Conservation (phyloP, 2,797 vertebrate genomes). For the Thaleichthys pacificus region DNA sequence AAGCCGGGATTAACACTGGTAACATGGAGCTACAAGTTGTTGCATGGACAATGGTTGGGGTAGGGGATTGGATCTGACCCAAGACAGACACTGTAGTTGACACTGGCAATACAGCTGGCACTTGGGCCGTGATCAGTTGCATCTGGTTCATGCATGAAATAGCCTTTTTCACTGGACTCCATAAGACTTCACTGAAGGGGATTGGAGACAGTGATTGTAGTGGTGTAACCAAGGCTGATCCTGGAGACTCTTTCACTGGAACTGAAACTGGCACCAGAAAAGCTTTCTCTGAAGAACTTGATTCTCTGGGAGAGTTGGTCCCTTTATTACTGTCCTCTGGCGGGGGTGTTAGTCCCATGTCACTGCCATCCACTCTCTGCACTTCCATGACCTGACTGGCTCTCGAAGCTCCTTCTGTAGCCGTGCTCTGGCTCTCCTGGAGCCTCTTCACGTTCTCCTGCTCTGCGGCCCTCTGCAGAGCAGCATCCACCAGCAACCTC, state of each 20-base stretch:
- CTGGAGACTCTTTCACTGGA: slow-evolving; percentile 12
- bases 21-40: background rate
- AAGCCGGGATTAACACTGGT: background rate
- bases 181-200: slow-evolving; percentile 45
- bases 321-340: slow-evolving; percentile 59
- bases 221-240: slow-evolving; percentile 14
- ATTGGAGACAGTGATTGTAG: slow-evolving; percentile 1
- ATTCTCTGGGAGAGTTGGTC: slow-evolving; percentile 56
- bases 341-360: slow-evolving; percentile 48
- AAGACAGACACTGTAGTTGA: slow-evolving; percentile 32
- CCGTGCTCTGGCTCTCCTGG: slow-evolving; percentile 48
- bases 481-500: slow-evolving; percentile 88
- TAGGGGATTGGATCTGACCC: slow-evolving; percentile 26
- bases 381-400: slow-evolving; percentile 20
- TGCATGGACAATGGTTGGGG: slow-evolving; percentile 13
- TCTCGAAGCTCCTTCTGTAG: background rate
- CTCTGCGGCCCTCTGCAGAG: slow-evolving; percentile 86
- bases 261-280: slow-evolving; percentile 56
- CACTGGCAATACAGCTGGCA: slow-evolving; percentile 42
- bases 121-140: slow-evolving; percentile 38
- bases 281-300: slow-evolving; percentile 68
- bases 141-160: slow-evolving; percentile 12
- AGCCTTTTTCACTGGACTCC: slow-evolving; percentile 53
- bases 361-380: slow-evolving; percentile 17
- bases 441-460: slow-evolving; percentile 81